Evolutionary conservation across 2,797 vertebrate genomes (phyloP).

Genomic region (Xenops minutus): DNA sequence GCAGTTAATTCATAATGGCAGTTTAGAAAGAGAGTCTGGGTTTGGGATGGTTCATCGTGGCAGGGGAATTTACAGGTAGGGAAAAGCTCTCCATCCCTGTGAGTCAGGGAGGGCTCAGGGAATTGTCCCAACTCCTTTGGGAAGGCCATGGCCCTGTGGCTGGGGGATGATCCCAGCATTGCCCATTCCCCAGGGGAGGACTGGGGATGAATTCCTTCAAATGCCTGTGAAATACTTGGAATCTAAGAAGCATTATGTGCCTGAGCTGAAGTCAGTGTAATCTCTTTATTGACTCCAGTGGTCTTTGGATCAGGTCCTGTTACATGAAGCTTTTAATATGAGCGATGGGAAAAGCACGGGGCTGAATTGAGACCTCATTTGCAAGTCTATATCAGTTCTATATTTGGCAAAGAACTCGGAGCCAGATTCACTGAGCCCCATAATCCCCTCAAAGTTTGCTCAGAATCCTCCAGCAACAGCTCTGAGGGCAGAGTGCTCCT

Average conservation of each 20-base stretch:
- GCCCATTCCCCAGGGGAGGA: background rate
- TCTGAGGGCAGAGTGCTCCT: background rate
- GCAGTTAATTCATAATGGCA: background rate
- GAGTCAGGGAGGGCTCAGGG: background rate
- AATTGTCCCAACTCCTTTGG: fast-evolving
- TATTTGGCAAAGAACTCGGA: background rate
- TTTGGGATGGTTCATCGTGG: background rate
- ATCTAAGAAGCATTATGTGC: background rate
- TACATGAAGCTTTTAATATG: background rate
- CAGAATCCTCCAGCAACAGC: background rate
- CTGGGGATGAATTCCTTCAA: background rate
- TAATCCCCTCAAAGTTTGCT: background rate
- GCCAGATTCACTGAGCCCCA: background rate
- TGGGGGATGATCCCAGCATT: background rate
- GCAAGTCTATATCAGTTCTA: background rate
- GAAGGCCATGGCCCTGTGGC: background rate
- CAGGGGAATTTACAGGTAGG: background rate
- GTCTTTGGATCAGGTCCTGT: background rate
- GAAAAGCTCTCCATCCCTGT: background rate
- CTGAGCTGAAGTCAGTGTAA: background rate
- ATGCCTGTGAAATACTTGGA: background rate
- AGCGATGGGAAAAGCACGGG: background rate
- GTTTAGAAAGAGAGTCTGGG: background rate
- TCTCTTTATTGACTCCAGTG: background rate
- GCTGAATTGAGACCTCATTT: slow-evolving; percentile 34